Evolutionary conservation across 1,140 invertebrate species (phyloP).

Genomic region (Anastatus disparis): DNA sequence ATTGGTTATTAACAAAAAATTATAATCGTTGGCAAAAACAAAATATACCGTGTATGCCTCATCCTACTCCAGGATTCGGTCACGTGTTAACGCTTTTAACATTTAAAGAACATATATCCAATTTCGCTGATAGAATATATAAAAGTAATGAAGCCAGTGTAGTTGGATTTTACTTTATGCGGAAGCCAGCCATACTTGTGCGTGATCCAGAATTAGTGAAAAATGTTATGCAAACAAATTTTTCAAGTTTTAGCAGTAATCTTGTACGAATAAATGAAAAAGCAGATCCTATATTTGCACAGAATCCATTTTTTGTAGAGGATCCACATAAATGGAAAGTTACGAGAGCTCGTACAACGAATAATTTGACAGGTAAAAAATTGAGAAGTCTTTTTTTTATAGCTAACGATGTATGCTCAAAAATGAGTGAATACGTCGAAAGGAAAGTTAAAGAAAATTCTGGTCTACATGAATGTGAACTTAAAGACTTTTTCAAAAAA

Average conservation of each 20-base stretch:
- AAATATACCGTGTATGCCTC: constrained; percentile 57
- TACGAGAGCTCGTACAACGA: constrained; percentile 28
- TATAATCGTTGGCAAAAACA: constrained; percentile 62
- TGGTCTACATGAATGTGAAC: constrained; percentile 44
- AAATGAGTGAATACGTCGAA: constrained; percentile 41
- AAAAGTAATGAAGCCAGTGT: constrained; percentile 39
- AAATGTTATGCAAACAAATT: constrained; percentile 52
- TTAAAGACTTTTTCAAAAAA: constrained; percentile 55
- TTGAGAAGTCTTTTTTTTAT: constrained; percentile 36
- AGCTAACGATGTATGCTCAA: constrained; percentile 28
- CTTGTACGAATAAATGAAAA: constrained; percentile 11
- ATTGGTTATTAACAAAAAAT: constrained; percentile 44
- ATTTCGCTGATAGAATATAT: constrained; percentile 42
- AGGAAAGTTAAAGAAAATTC: constrained; percentile 8
- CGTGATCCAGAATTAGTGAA: constrained; percentile 55
- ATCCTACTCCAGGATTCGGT: constrained; percentile 47
- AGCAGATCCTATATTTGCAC: constrained; percentile 46
- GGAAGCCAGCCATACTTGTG: constrained; percentile 47
- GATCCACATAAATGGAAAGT: constrained; percentile 45
- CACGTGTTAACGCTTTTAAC: constrained; percentile 43
- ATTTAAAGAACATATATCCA: constrained; percentile 14
- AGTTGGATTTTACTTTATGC: constrained; percentile 50
- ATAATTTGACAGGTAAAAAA: constrained; percentile 43
- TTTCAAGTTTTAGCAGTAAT: constrained; percentile 49
- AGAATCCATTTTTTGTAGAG: constrained; percentile 52